Conservation (phyloP, 2,113 vertebrate species). For the Grus americana region DNA sequence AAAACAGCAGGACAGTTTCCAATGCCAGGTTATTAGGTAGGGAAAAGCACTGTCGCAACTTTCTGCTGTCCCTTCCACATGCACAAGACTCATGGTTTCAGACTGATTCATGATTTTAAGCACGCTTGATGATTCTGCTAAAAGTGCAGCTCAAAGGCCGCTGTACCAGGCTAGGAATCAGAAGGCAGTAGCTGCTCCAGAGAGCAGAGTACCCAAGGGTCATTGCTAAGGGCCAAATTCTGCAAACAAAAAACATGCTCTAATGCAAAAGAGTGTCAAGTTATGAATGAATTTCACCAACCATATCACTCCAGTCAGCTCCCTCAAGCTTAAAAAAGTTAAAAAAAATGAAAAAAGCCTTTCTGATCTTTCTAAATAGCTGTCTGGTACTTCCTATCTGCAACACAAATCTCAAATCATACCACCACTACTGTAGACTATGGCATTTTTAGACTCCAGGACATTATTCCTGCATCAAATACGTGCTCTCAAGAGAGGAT, state of each 20-base stretch:
- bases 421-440: neutral
- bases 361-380: neutral
- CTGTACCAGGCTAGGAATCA: neutral
- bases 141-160: neutral
- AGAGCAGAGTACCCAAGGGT: neutral
- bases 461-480: neutral
- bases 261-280: neutral
- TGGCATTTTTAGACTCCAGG: neutral
- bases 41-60: neutral
- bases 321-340: neutral
- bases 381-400: neutral
- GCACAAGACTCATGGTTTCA: neutral
- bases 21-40: rapidly evolving
- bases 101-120: neutral
- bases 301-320: neutral
- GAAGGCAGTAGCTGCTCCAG: neutral
- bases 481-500: neutral
- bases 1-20: neutral
- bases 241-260: neutral
- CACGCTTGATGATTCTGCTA: neutral
- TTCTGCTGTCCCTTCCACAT: neutral
- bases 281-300: neutral
- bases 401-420: neutral
- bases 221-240: neutral
- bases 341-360: neutral